A percentile compares a stretch with the other conserved stretches of the same genome.
phyloP scores from a whole-genome alignment of 2,113 vertebrate genomes.

The Uria aalge region DNA sequence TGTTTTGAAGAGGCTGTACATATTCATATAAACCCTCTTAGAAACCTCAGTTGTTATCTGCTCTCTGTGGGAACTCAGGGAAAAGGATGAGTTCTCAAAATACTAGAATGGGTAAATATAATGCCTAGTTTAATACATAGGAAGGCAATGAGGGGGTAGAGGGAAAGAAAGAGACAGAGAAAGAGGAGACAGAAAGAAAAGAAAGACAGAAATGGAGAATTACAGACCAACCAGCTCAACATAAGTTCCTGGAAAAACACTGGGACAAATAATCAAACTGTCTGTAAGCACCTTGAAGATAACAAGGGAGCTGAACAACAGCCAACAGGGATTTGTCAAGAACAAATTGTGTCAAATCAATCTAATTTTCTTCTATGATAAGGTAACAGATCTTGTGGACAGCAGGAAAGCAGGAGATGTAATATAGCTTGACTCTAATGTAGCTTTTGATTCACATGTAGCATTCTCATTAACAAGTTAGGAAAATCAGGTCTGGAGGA shows the following conservation, averaged over 20 bases:
- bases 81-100: not conserved
- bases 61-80: not conserved
- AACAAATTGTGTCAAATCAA: not conserved
- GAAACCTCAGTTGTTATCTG: not conserved
- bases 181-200: not conserved
- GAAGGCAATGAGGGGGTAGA: not conserved
- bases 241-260: not conserved
- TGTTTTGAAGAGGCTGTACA: not conserved
- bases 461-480: not conserved
- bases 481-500: not conserved
- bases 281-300: not conserved
- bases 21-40: not conserved
- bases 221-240: not conserved
- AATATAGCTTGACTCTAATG: not conserved
- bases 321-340: slow-evolving; percentile 3
- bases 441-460: not conserved
- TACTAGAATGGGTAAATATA: not conserved
- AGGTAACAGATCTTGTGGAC: not conserved
- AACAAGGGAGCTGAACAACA: not conserved
- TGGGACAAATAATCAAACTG: not conserved
- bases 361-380: slow-evolving; percentile 12
- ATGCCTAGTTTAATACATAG: not conserved
- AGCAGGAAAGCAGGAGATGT: not conserved
- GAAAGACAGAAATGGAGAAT: not conserved
- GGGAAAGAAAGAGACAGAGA: not conserved